A percentile compares a stretch with the other conserved stretches of the same genome.
Evolutionary conservation across 1,140 invertebrate genomes (phyloP).

Genomic region (Drosophila erecta): DNA sequence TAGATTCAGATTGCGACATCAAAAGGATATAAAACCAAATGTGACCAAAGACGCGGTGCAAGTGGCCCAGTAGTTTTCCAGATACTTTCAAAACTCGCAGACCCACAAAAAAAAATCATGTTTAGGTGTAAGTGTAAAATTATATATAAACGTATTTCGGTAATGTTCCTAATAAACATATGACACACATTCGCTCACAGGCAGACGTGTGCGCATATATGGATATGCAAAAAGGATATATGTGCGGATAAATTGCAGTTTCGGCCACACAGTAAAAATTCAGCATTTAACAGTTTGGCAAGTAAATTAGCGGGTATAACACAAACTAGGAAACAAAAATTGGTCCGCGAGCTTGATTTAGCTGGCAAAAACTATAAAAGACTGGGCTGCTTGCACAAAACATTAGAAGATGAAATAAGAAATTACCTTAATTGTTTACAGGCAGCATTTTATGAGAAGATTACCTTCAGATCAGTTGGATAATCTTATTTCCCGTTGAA

Average conservation of each 20-base stretch:
- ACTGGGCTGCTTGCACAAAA: slow-evolving; percentile 35
- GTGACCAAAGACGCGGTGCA: slow-evolving; percentile 62
- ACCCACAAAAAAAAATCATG: slow-evolving; percentile 47
- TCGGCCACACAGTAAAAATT: slow-evolving; percentile 67
- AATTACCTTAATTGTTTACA: slow-evolving; percentile 75
- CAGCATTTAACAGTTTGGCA: slow-evolving; percentile 72
- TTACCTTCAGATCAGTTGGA: slow-evolving; percentile 30
- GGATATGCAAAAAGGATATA: slow-evolving; percentile 43
- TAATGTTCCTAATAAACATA: slow-evolving; percentile 84
- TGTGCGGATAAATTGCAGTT: slow-evolving; percentile 50
- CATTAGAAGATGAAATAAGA: slow-evolving; percentile 34
- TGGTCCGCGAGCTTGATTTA: slow-evolving; percentile 28
- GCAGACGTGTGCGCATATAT: slow-evolving; percentile 39
- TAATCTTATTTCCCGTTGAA: slow-evolving; percentile 33
- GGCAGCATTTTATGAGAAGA: slow-evolving; percentile 74
- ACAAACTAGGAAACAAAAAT: slow-evolving; percentile 35
- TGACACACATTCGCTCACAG: slow-evolving; percentile 47
- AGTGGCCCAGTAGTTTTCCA: slow-evolving; percentile 38
- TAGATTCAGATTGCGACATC: slow-evolving; percentile 25
- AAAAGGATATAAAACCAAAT: slow-evolving; percentile 29
- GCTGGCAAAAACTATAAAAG: background rate
- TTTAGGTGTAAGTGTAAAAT: slow-evolving; percentile 84
- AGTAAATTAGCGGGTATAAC: slow-evolving; percentile 28
- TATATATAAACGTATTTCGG: slow-evolving; percentile 81
- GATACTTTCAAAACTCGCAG: slow-evolving; percentile 21